phyloP scores from a whole-genome alignment of 2,888 invertebrate genomes.

The Dorcus parallelipipedus region DNA sequence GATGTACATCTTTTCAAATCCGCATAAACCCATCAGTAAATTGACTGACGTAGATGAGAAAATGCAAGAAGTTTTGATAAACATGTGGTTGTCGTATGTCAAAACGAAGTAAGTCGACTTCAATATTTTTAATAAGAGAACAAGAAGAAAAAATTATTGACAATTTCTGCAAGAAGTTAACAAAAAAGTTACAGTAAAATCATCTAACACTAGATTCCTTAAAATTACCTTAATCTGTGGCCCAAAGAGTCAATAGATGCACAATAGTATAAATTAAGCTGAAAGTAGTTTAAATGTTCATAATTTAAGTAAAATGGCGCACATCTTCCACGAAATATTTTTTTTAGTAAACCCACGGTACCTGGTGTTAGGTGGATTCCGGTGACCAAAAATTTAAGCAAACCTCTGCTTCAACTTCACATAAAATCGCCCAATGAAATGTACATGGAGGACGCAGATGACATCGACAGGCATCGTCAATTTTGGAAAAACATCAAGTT shows the following conservation, averaged over 20 bases:
- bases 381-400: slow-evolving; percentile 1
- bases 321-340: too few relatives aligned
- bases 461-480: slow-evolving; percentile 7
- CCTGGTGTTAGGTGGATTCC: slow-evolving; percentile 6
- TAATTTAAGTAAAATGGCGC: not conserved
- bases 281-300: too few relatives aligned
- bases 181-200: too few relatives aligned
- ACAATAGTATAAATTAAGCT: too few relatives aligned
- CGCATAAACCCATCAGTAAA: not conserved
- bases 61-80: slow-evolving; percentile 3
- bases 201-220: too few relatives aligned
- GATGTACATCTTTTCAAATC: slow-evolving; percentile 9
- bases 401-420: slow-evolving; percentile 9
- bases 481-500: slow-evolving; percentile 11
- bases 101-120: not conserved
- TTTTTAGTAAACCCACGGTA: slow-evolving; percentile 9
- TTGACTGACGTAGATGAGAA: slow-evolving; percentile 3
- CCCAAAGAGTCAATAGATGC: too few relatives aligned
- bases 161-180: too few relatives aligned
- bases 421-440: slow-evolving; percentile 10
- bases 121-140: too few relatives aligned
- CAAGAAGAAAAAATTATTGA: too few relatives aligned
- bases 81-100: slow-evolving; percentile 4
- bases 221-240: too few relatives aligned
- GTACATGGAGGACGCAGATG: slow-evolving; percentile 10